Evolutionary conservation across 1,140 invertebrate species (phyloP).

Genomic region (Leptinotarsa undecemlineata): DNA sequence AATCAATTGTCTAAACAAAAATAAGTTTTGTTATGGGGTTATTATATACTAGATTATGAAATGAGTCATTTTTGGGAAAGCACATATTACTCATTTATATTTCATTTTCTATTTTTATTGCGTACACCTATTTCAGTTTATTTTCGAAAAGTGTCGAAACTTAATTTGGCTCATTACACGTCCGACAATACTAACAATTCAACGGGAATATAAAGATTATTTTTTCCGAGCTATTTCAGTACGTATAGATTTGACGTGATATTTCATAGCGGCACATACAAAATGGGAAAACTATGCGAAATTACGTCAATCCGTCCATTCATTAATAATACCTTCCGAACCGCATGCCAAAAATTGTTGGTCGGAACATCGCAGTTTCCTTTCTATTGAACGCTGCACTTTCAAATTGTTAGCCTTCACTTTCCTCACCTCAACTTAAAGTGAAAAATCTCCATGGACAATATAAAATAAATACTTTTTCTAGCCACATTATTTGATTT

Average conservation of each 20-base stretch:
- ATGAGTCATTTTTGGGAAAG: no score
- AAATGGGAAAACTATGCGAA: not conserved
- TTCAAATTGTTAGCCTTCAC: not conserved
- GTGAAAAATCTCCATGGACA: not conserved
- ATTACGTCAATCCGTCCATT: not conserved
- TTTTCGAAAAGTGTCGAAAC: no score
- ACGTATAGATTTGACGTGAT: not conserved
- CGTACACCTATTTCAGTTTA: no score
- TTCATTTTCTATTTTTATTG: no score
- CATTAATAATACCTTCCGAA: not conserved
- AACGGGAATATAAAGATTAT: not conserved
- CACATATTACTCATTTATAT: no score
- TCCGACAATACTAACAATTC: slow-evolving; percentile 1
- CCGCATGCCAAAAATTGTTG: not conserved
- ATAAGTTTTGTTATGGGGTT: no score
- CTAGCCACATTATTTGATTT: no score
- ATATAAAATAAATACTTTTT: not conserved
- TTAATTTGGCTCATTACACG: no score
- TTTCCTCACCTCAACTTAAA: not conserved
- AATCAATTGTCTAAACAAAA: no score
- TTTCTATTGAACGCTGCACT: not conserved
- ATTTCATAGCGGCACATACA: not conserved
- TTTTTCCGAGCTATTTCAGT: not conserved
- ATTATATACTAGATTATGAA: no score
- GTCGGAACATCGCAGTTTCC: not conserved